Evolutionary conservation across 1,140 invertebrate genomes (phyloP).

Genomic region (Nebria ingens): DNA sequence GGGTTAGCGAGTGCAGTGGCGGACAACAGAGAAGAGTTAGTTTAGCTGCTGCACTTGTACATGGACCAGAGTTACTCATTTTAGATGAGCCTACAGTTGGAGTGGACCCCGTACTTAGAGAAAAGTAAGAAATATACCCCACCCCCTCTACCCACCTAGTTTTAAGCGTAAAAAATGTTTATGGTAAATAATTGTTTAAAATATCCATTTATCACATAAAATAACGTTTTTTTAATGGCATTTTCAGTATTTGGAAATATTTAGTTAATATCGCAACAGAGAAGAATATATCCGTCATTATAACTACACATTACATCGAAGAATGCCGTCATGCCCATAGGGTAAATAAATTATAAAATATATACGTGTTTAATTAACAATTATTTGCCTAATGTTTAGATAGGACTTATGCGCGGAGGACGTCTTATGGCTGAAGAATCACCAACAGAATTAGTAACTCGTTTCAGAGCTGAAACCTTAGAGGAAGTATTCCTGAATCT

Average conservation of each 20-base stretch:
- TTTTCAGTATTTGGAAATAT: slow-evolving; percentile 75
- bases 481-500: slow-evolving; percentile 66
- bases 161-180: not conserved
- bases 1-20: slow-evolving; percentile 56
- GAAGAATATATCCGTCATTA: slow-evolving; percentile 59
- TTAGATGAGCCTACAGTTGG: slow-evolving; percentile 91
- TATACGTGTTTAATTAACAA: too few relatives aligned
- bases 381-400: slow-evolving; percentile 41
- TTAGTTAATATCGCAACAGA: slow-evolving; percentile 57
- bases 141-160: slow-evolving; percentile 24
- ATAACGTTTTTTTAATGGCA: not conserved
- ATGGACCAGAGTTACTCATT: slow-evolving; percentile 79
- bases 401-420: slow-evolving; percentile 81
- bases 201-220: slow-evolving; percentile 1
- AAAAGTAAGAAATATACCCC: too few relatives aligned
- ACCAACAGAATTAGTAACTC: slow-evolving; percentile 52
- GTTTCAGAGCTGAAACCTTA: slow-evolving; percentile 52
- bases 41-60: slow-evolving; percentile 75
- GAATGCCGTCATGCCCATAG: slow-evolving; percentile 71
- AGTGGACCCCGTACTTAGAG: slow-evolving; percentile 77
- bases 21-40: slow-evolving; percentile 82
- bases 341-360: slow-evolving; percentile 36
- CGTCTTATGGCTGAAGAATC: slow-evolving; percentile 75
- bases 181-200: not conserved
- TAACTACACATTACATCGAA: slow-evolving; percentile 89